These are phyloP conservation scores for Margarornis squamiger DNA, from an alignment of 2,797 vertebrate genomes.

Conservation along the genomic window DNA sequence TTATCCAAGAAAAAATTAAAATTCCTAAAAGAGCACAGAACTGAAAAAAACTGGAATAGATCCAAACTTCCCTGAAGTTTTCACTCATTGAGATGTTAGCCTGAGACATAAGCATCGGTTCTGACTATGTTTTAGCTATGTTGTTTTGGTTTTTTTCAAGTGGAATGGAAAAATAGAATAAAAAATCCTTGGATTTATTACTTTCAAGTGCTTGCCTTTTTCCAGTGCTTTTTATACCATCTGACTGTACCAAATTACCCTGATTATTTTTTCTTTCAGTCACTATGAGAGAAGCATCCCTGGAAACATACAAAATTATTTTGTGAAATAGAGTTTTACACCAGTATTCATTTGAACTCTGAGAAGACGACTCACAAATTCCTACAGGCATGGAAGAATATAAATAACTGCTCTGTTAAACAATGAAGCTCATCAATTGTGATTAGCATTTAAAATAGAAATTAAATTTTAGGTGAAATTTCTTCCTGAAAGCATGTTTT, in stretches of 20 bases:
- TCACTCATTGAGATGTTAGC: background rate
- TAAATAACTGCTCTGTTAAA: background rate
- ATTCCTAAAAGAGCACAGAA: slow-evolving; percentile 32
- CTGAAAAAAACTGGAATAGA: background rate
- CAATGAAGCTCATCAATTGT: background rate
- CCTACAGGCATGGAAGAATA: background rate
- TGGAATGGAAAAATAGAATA: background rate
- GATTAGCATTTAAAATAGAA: background rate
- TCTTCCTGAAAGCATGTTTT: background rate
- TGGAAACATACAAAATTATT: background rate
- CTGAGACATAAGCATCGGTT: background rate
- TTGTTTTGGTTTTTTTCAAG: background rate
- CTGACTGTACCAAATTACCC: background rate
- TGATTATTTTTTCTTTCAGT: background rate
- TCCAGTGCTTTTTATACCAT: background rate
- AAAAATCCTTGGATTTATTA: background rate
- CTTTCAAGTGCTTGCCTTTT: background rate
- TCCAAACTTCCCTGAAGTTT: background rate
- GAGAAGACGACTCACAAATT: background rate
- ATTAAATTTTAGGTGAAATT: background rate
- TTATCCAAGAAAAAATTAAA: slow-evolving; percentile 47
- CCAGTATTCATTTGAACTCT: background rate
- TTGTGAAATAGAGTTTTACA: background rate
- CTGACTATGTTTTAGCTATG: background rate
- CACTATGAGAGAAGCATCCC: background rate